These are phyloP conservation scores for Nothocercus nigrocapillus DNA, from an alignment of 2,113 vertebrate species.

Conservation along the genomic window DNA sequence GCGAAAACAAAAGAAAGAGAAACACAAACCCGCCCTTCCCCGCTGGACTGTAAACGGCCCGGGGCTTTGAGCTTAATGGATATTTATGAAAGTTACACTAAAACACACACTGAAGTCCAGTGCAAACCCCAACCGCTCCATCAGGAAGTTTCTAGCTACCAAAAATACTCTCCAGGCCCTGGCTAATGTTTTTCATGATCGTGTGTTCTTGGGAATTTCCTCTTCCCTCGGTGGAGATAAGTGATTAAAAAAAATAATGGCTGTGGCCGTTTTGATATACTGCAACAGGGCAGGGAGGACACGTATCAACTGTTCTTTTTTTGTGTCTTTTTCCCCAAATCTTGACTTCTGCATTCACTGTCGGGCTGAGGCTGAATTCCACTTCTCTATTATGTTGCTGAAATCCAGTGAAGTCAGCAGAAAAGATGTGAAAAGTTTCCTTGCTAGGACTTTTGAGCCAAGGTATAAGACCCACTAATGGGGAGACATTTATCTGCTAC, in stretches of 20 bases:
- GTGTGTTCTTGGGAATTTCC: slow-evolving; percentile 64
- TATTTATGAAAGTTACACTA: slow-evolving; percentile 35
- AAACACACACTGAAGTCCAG: not conserved
- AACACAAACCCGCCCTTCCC: slow-evolving; percentile 55
- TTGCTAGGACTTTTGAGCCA: not conserved
- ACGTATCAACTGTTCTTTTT: not conserved
- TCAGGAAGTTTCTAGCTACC: slow-evolving; percentile 64
- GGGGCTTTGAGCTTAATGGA: not conserved
- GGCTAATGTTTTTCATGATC: slow-evolving; percentile 14
- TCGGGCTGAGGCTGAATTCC: slow-evolving; percentile 9
- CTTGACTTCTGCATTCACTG: slow-evolving; percentile 56
- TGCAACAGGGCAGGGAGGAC: not conserved
- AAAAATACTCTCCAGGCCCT: slow-evolving; percentile 62
- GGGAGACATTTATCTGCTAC: not conserved
- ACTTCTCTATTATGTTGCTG: slow-evolving; percentile 29
- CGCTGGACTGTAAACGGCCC: not conserved
- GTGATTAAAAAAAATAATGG: slow-evolving; percentile 45
- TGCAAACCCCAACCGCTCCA: not conserved
- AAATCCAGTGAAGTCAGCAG: slow-evolving; percentile 40
- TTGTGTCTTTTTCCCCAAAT: slow-evolving; percentile 29
- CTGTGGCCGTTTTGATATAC: not conserved
- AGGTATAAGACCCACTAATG: not conserved
- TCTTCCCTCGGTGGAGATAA: slow-evolving; percentile 44
- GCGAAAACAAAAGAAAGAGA: slow-evolving; percentile 59
- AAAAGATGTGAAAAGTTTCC: slow-evolving; percentile 26